A percentile compares a stretch with the other conserved stretches of the same genome.
Conservation (phyloP, 2,888 invertebrate species). For the Folsomia manolachei region DNA sequence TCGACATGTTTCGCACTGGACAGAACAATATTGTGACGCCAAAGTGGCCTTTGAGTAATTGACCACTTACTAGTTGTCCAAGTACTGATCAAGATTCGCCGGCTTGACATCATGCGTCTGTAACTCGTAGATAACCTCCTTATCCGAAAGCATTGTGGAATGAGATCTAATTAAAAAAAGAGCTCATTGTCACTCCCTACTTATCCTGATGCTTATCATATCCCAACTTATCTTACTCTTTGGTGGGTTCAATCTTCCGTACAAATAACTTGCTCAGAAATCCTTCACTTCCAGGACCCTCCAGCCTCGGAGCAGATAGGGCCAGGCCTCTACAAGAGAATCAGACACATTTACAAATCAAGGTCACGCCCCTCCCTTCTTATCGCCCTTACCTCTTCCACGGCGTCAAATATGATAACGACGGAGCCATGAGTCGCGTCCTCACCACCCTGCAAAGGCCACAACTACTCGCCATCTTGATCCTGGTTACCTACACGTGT, state of each 20-base stretch:
- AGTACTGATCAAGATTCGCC: conserved; percentile 79
- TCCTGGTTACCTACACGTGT: too few species aligned
- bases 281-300: conserved; percentile 60
- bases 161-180: too few species aligned
- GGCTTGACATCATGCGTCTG: conserved; percentile 93
- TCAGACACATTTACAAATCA: too few species aligned
- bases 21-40: conserved; percentile 24
- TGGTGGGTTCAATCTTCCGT: conserved; percentile 86
- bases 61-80: conserved; percentile 83
- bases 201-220: too few species aligned
- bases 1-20: conserved; percentile 72
- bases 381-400: too few species aligned
- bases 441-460: conserved; percentile 40
- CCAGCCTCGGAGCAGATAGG: conserved; percentile 36
- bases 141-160: conserved; percentile 93
- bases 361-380: too few species aligned
- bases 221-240: too few species aligned
- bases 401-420: background rate
- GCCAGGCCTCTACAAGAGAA: conserved; percentile 34
- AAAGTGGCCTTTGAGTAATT: background rate
- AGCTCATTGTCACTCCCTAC: too few species aligned
- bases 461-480: conserved; percentile 45
- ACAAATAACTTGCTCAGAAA: conserved; percentile 88
- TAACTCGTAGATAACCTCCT: conserved; percentile 91
- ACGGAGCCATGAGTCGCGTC: conserved; percentile 11